Evolutionary conservation across 2,888 invertebrate genomes (phyloP), one percentile per base, ranked within the genome.

Genomic region (Drosophila subsilvestris): DNA sequence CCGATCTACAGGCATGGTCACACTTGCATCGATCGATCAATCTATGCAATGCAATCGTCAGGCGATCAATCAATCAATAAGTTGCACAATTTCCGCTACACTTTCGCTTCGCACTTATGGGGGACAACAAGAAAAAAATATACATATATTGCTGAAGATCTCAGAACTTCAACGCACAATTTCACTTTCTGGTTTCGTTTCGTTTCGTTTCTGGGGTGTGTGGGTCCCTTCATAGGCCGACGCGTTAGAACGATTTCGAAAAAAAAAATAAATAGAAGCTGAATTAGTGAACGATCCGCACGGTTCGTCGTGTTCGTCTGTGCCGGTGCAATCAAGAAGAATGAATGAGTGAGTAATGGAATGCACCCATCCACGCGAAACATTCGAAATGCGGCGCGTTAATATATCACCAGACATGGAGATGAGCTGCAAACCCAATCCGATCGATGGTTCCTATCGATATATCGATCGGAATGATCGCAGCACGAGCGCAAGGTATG

Each of bases 31-130:
- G 25, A 56, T 54, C 66, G 61, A 73, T 70, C 62, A 42, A 56
- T 67, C 67, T 14, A 20, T 25, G 22, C 25, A 25, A 14, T 37
- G 14, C 37, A 37, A 37, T 37, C 37, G 37, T 37, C 14, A 6
- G n/a, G 37, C 37, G 37, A n/a, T 37, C 37, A 37, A 37, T 37
- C n/a, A 25, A 25, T 25, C 27, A 37, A 37, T 37, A 7, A 44
- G 50, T 62, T 61, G 58, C 62, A 59, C 10, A 44, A 68, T 54
- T 51, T 69, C 65, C 63, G 56, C 55, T 53, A 58, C 18, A 59
- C 74, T 57, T 76, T 71, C 63, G 54, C 59, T 45, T 62, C 27
- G 51, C 54, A 71, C 65, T 62, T 60, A 49, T 67, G 63, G 66
- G 20, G 17, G 6, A 25, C 48, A 63, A 59, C 63, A 54, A 54